Base-by-base conservation (phyloP, 2,888 invertebrate genomes). In the Caenorhabditis macrosperma region DNA sequence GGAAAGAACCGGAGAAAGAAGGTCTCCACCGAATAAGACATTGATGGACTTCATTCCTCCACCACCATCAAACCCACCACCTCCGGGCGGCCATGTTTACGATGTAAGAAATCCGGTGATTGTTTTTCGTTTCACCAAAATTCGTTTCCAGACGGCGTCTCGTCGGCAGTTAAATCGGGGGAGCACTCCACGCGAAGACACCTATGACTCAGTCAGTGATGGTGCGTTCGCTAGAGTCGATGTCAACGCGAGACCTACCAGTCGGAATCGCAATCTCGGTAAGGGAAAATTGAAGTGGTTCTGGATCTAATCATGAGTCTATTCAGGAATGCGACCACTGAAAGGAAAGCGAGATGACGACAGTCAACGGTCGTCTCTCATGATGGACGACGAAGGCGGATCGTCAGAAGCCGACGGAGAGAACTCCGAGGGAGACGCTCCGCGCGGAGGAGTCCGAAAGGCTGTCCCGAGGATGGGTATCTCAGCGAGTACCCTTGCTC, bases 1-100 rank as follows among this genome's bases (percentile, higher is more conserved):
- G 38, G 84, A 83, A 10, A 71, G 85, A 5, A 76, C 82, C 0
- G 83, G 82, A 50, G 78, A 82, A 26, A 57, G 85, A 15, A 30
- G 85, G 20, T 81, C 79, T 10, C 85, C 87, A 0, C 87, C 87
- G n/a, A 83, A 82, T 20, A 81, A 83, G 20, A 87, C 86, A 10
- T 54, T 88, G 48, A 79, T 86, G 77, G 88, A 88, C 72, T 83
- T 88, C 55, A 85, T 88, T 4, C 88, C 88, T 7, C 87, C 88
- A n/a, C 88, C 88, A 1, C 88, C 88, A 2, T 72, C 82, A 10
- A 82, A 81, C 28, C 82, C 81, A 6, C 86, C 87, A 6, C 87
- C 87, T 12, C 76, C 84, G 7, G 80, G 82, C 33, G 63, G 78
- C 15, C 74, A 74, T 30, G 46, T 59, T 7, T 82, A 76, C 71